Evolutionary conservation across 2,797 vertebrate species (phyloP).

Genomic region (Danio jaintianensis): DNA sequence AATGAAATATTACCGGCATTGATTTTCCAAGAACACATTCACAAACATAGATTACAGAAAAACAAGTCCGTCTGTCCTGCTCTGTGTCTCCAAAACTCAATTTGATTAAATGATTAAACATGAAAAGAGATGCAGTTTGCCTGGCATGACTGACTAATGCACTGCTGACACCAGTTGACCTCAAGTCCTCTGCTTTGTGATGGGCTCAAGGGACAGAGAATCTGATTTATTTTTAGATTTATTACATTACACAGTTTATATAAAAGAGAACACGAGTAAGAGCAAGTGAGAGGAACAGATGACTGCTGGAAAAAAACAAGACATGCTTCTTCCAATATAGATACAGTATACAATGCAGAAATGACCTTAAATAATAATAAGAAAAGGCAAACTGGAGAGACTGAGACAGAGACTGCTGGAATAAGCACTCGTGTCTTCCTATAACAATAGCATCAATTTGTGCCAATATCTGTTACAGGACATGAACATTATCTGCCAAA

Average conservation of each 20-base stretch:
- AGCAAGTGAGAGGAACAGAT: constrained; percentile 2
- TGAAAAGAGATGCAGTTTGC: constrained; percentile 31
- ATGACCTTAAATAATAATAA: not conserved
- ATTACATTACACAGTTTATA: constrained; percentile 39
- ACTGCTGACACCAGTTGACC: constrained; percentile 45
- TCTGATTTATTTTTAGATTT: constrained; percentile 19
- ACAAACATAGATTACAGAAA: constrained; percentile 3
- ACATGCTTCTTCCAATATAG: constrained; percentile 34
- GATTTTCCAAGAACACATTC: not conserved
- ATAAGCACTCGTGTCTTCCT: constrained; percentile 46
- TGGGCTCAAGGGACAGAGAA: not conserved
- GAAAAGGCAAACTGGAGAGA: not conserved
- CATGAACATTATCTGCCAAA: constrained; percentile 33
- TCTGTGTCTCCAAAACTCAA: constrained; percentile 34
- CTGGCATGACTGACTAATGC: constrained; percentile 37
- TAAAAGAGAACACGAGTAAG: constrained; percentile 7
- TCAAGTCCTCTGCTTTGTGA: constrained; percentile 23
- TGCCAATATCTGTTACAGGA: constrained; percentile 29
- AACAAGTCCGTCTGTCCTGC: constrained; percentile 1
- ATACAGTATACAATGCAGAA: constrained; percentile 35
- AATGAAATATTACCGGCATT: not conserved
- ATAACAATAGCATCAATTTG: constrained; percentile 41
- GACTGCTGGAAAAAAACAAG: constrained; percentile 49
- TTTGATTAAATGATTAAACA: constrained; percentile 50
- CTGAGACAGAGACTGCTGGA: not conserved